Conservation (phyloP, 2,797 vertebrate genomes). For the Danio jaintianensis region DNA sequence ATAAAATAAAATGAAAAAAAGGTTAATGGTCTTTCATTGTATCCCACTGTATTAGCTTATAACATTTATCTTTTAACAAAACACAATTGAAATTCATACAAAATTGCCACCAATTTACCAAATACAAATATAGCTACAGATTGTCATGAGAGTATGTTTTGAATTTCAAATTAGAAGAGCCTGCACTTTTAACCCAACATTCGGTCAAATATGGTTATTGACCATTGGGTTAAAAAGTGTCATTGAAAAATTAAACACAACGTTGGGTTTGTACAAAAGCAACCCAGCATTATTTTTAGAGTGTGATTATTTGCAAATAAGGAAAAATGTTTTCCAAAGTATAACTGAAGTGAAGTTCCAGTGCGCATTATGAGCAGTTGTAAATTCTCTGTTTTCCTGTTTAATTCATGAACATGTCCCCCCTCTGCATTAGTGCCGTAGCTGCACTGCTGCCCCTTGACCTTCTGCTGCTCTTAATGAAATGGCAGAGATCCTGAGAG, state of each 20-base stretch:
- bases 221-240: too few relatives aligned
- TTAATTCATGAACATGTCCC: constrained; percentile 25
- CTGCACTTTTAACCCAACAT: background rate
- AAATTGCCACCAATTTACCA: background rate
- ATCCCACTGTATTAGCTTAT: too few relatives aligned
- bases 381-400: background rate
- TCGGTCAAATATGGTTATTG: too few relatives aligned
- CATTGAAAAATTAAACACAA: too few relatives aligned
- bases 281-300: too few relatives aligned
- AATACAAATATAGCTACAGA: background rate
- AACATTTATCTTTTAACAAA: background rate
- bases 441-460: constrained; percentile 34
- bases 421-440: constrained; percentile 50
- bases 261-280: too few relatives aligned
- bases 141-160: background rate
- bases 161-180: background rate
- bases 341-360: background rate
- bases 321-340: background rate
- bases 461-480: constrained; percentile 55
- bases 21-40: too few relatives aligned
- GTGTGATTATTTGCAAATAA: background rate
- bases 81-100: background rate
- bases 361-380: background rate
- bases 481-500: constrained; percentile 52
- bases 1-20: too few relatives aligned